Conservation (phyloP, 1,140 invertebrate species). For the Micrasema minimum region DNA sequence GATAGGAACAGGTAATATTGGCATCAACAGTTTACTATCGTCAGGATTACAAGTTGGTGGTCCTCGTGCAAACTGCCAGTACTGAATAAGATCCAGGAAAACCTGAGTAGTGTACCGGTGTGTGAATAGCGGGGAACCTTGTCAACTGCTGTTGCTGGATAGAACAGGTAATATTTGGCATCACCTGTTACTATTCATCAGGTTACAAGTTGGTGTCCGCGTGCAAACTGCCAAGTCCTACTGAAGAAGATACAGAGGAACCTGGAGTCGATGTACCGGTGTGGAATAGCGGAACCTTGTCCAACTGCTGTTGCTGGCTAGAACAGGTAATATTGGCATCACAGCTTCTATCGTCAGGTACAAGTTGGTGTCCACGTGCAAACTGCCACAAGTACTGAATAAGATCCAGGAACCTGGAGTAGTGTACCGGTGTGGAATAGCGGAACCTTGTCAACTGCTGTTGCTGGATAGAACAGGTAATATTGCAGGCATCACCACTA, state of each 20-base stretch:
- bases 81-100: too few species aligned
- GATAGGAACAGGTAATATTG: too few species aligned
- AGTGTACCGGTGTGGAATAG: slow-evolving; percentile 53
- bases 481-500: too few species aligned
- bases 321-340: too few species aligned
- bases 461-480: slow-evolving; percentile 34
- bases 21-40: too few species aligned
- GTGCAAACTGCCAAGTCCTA: slow-evolving; percentile 54
- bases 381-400: too few species aligned
- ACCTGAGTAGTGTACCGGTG: slow-evolving; percentile 56
- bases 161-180: slow-evolving; percentile 38
- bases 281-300: slow-evolving; percentile 35
- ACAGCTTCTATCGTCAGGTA: too few species aligned
- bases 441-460: slow-evolving; percentile 29
- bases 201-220: slow-evolving; percentile 55
- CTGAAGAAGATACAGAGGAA: slow-evolving; percentile 41
- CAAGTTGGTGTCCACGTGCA: too few species aligned
- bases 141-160: slow-evolving; percentile 30
- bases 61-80: too few species aligned
- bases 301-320: too few species aligned
- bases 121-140: slow-evolving; percentile 22
- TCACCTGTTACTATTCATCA: too few species aligned
- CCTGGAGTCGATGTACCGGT: slow-evolving; percentile 56
- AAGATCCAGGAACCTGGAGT: slow-evolving; percentile 55
- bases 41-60: too few species aligned